These are phyloP conservation scores for Silurus glanis DNA, from an alignment of 2,113 vertebrate genomes.

Conservation along the genomic window DNA sequence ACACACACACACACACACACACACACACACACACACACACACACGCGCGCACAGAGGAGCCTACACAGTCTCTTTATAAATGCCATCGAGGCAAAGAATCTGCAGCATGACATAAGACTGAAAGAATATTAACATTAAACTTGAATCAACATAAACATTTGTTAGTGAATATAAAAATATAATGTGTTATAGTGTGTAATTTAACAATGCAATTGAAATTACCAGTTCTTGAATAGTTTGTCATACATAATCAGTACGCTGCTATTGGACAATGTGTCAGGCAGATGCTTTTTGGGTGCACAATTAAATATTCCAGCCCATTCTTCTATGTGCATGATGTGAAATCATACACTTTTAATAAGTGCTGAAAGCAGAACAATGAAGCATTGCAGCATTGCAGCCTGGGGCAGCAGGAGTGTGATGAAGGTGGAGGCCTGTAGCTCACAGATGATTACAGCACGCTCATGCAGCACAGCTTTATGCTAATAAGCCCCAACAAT, in stretches of 20 bases:
- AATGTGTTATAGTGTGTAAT: background rate
- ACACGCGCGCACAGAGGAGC: background rate
- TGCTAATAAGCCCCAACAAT: constrained; percentile 89
- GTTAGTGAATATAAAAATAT: background rate
- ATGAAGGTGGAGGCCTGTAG: constrained; percentile 68
- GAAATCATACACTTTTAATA: constrained; percentile 9
- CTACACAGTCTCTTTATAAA: constrained; percentile 54
- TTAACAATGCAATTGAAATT: too few species aligned
- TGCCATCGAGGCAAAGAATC: constrained; percentile 70
- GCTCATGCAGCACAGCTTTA: constrained; percentile 89
- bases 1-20: constrained; percentile 78
- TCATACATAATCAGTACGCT: background rate
- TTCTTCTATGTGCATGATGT: background rate
- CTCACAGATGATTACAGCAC: constrained; percentile 84
- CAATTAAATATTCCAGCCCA: background rate
- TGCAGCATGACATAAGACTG: constrained; percentile 31
- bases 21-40: constrained; percentile 64
- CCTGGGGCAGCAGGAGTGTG: constrained; percentile 59
- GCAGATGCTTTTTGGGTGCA: background rate
- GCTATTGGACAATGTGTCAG: background rate
- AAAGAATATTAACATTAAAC: constrained; percentile 10
- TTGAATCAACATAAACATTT: background rate
- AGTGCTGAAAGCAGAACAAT: constrained; percentile 41
- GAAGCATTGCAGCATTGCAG: constrained; percentile 59
- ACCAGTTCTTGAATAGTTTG: background rate